Evolutionary conservation across 2,113 vertebrate species (phyloP).

Genomic region (Bubo scandiacus): DNA sequence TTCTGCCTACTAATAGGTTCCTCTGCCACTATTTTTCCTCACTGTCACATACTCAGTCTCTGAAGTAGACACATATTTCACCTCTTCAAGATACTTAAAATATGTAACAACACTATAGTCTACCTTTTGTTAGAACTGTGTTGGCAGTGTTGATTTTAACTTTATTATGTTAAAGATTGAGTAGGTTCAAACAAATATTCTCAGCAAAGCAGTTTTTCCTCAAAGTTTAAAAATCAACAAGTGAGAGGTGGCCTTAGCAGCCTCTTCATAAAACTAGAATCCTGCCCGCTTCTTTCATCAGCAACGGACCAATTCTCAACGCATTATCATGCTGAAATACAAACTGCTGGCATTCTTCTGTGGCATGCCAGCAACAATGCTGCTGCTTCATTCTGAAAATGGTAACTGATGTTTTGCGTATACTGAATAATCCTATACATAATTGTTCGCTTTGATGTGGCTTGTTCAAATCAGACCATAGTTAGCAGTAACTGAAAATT

Average conservation of each 20-base stretch:
- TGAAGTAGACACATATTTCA: background rate
- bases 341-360: slow-evolving; percentile 36
- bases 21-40: background rate
- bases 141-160: background rate
- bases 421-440: background rate
- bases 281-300: background rate
- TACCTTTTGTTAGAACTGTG: background rate
- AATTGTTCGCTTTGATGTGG: background rate
- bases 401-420: background rate
- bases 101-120: background rate
- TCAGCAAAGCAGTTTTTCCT: slow-evolving; percentile 30
- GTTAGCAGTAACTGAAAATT: background rate
- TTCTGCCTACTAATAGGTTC: background rate
- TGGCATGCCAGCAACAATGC: background rate
- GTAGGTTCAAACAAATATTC: slow-evolving; percentile 26
- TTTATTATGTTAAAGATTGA: background rate
- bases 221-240: slow-evolving; percentile 35
- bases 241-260: background rate
- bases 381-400: slow-evolving; percentile 1
- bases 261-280: slow-evolving; percentile 38
- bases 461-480: background rate
- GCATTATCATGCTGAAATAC: background rate
- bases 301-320: background rate
- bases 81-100: background rate
- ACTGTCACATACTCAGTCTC: background rate